These are phyloP conservation scores for Tenthredo livida DNA, from an alignment of 2,888 invertebrate species.

Conservation along the genomic window DNA sequence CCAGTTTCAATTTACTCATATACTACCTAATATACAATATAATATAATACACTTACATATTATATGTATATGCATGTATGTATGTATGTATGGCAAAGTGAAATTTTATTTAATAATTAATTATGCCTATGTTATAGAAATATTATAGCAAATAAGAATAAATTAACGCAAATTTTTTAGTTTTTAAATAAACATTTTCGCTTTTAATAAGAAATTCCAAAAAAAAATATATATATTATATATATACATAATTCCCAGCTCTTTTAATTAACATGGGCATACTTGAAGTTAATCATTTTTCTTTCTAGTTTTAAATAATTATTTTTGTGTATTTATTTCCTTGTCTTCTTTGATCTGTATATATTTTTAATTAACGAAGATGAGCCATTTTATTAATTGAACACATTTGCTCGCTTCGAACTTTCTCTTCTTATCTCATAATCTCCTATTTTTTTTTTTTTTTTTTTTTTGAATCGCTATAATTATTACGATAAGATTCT, in stretches of 20 bases:
- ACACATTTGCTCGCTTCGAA: background rate
- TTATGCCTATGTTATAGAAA: background rate
- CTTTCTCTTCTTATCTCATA: background rate
- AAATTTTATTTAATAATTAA: background rate
- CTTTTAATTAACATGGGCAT: background rate
- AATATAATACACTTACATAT: too few relatives aligned
- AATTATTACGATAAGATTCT: background rate
- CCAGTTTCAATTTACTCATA: background rate
- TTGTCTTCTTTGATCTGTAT: background rate
- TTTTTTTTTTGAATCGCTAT: background rate
- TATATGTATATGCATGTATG: too few relatives aligned
- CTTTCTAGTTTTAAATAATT: background rate
- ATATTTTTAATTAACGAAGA: background rate
- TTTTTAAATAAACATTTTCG: background rate
- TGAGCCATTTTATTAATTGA: background rate
- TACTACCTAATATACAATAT: too few relatives aligned
- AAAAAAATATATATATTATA: background rate
- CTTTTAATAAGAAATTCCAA: background rate
- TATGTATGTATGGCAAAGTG: background rate
- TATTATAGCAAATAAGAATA: background rate
- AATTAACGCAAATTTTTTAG: background rate
- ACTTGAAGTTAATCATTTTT: background rate
- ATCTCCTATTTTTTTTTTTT: background rate
- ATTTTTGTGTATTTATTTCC: background rate
- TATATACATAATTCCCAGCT: background rate